Evolutionary conservation across 2,113 vertebrate genomes (phyloP).

Genomic region (Rhabdomys dilectus): DNA sequence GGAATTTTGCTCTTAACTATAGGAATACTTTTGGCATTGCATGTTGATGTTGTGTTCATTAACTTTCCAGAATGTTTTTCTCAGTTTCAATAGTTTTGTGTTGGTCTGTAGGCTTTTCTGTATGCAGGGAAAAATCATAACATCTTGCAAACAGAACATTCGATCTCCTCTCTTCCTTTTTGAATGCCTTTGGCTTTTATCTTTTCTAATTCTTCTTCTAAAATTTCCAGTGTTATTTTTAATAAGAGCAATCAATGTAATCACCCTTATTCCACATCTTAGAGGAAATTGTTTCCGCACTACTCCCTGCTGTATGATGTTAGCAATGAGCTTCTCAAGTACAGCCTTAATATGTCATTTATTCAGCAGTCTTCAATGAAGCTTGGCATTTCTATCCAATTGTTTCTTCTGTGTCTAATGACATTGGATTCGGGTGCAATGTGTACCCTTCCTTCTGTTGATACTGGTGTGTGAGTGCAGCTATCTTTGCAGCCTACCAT

Average conservation of each 20-base stretch:
- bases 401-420: background rate
- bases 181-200: background rate
- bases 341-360: background rate
- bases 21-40: background rate
- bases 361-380: background rate
- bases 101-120: background rate
- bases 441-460: background rate
- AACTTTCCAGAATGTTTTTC: background rate
- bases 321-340: background rate
- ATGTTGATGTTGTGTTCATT: background rate
- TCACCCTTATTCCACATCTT: background rate
- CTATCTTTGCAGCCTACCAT: background rate
- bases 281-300: background rate
- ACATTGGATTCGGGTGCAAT: background rate
- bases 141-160: background rate
- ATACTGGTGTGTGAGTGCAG: no score
- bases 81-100: background rate
- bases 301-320: background rate
- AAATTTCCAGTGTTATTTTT: background rate
- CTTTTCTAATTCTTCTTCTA: background rate
- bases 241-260: background rate
- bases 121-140: background rate
- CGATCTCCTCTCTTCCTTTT: background rate
- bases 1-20: background rate
- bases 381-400: background rate